Conservation (phyloP, 2,888 invertebrate genomes). For the Hypselothyrea guttata region DNA sequence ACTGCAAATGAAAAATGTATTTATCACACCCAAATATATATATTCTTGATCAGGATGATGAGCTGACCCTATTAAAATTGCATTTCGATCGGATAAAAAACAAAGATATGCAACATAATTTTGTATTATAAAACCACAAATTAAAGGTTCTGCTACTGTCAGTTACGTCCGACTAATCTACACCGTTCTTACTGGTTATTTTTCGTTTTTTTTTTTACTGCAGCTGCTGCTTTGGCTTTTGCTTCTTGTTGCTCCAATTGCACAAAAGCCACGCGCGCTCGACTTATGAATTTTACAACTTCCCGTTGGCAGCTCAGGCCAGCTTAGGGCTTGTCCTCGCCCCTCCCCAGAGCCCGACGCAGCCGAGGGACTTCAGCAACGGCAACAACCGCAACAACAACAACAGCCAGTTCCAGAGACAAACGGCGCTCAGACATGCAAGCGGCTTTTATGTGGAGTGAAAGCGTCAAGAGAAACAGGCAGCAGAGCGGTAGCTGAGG, state of each 20-base stretch:
- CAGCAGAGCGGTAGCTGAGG: not conserved
- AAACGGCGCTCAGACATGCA: constrained; percentile 74
- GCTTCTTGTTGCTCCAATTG: constrained; percentile 71
- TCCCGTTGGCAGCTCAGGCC: constrained; percentile 56
- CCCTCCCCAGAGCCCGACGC: constrained; percentile 15
- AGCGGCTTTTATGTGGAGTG: constrained; percentile 46
- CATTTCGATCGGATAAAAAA: too few species aligned
- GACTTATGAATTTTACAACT: constrained; percentile 79
- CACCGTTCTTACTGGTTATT: not conserved
- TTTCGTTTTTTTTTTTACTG: constrained; percentile 12
- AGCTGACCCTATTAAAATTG: too few species aligned
- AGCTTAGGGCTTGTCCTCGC: constrained; percentile 39
- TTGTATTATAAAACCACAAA: too few species aligned
- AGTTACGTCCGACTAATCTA: too few species aligned
- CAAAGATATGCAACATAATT: too few species aligned
- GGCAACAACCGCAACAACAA: constrained; percentile 15
- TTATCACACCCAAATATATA: too few species aligned
- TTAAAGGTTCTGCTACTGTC: too few species aligned
- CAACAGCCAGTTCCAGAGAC: constrained; percentile 53
- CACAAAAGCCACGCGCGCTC: constrained; percentile 71
- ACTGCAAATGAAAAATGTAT: too few species aligned
- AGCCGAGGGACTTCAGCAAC: constrained; percentile 30
- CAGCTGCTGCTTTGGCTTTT: constrained; percentile 15
- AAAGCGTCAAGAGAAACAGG: too few species aligned
- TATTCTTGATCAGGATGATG: too few species aligned